phyloP scores from a whole-genome alignment of 1,140 invertebrate species.

The Caenorhabditis briggsae region DNA sequence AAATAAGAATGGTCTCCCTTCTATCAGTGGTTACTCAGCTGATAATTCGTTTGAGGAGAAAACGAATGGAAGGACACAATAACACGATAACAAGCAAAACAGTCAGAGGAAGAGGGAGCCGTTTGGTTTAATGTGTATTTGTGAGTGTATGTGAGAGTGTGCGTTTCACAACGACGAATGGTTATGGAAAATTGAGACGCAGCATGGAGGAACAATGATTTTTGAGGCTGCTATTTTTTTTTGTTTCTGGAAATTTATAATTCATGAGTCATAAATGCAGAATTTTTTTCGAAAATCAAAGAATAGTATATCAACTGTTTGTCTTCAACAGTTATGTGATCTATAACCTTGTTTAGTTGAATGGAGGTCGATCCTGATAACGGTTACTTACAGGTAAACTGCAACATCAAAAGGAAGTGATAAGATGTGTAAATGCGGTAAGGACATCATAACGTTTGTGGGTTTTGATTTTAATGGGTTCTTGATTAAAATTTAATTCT shows the following conservation, averaged over 20 bases:
- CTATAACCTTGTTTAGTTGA: too few species aligned
- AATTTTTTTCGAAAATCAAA: too few species aligned
- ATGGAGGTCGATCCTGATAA: too few species aligned
- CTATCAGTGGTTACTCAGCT: not conserved
- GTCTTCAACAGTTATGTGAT: too few species aligned
- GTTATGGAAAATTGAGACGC: constrained; percentile 26
- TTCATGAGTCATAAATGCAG: not conserved
- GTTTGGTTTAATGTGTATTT: constrained; percentile 8
- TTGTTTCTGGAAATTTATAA: not conserved
- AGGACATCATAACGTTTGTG: too few species aligned
- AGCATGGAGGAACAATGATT: not conserved
- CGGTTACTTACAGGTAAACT: too few species aligned
- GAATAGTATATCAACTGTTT: too few species aligned
- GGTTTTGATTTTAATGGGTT: too few species aligned
- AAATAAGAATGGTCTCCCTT: too few species aligned
- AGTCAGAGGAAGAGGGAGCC: not conserved
- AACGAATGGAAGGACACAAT: not conserved
- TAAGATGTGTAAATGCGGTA: too few species aligned
- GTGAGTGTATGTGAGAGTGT: not conserved
- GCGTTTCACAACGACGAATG: not conserved
- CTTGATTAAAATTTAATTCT: too few species aligned
- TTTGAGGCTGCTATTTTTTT: not conserved
- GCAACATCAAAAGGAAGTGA: too few species aligned
- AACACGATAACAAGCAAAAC: constrained; percentile 6
- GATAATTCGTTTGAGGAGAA: not conserved